Conservation (phyloP, 2,113 vertebrate genomes). For the Motacilla tschutschensis region DNA sequence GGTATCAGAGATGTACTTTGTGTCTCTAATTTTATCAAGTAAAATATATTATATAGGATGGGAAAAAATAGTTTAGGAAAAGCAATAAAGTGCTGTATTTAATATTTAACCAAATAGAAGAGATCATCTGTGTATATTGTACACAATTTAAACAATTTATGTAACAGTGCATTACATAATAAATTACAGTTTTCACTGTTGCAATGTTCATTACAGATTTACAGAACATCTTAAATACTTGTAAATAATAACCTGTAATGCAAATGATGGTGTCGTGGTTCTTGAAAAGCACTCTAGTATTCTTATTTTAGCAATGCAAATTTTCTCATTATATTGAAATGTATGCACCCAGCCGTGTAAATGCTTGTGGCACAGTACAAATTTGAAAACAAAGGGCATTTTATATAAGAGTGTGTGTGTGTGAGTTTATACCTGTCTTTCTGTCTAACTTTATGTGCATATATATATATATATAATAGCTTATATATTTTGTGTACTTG, state of each 20-base stretch:
- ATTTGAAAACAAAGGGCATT: neutral
- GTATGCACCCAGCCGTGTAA: neutral
- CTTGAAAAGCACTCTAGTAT: slow-evolving; percentile 33
- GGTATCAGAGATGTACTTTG: neutral
- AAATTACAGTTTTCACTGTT: slow-evolving; percentile 16
- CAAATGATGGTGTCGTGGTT: slow-evolving; percentile 13
- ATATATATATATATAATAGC: neutral
- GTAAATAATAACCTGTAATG: slow-evolving; percentile 47
- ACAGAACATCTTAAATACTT: neutral
- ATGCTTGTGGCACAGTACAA: neutral
- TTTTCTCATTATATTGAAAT: slow-evolving; percentile 36
- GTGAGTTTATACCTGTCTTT: neutral
- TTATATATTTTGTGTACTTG: neutral
- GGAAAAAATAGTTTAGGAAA: neutral
- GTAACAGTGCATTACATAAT: slow-evolving; percentile 3
- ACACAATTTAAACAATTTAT: slow-evolving; percentile 20
- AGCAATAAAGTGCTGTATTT: neutral
- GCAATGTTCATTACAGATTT: neutral
- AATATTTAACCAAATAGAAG: neutral
- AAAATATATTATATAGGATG: neutral
- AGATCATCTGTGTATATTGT: neutral
- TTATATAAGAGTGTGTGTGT: neutral
- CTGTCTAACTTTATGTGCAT: neutral
- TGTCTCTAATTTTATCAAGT: neutral
- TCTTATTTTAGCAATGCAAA: slow-evolving; percentile 38